Conservation (phyloP, 2,113 vertebrate species). For the Raphicerus campestris region DNA sequence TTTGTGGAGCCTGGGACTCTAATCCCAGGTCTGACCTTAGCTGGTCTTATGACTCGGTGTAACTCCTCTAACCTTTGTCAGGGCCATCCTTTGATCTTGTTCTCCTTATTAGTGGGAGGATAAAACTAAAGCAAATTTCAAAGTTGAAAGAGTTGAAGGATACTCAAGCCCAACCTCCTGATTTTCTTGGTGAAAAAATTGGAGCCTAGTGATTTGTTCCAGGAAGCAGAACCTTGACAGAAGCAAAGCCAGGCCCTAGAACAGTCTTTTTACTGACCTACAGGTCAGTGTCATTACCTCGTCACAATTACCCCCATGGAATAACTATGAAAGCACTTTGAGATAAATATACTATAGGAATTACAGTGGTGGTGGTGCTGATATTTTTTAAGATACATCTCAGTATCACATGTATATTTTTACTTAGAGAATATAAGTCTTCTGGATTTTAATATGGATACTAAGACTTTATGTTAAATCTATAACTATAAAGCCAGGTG, state of each 20-base stretch:
- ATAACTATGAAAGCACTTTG: background rate
- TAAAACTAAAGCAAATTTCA: background rate
- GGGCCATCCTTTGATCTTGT: background rate
- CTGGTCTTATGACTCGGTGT: background rate
- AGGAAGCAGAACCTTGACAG: background rate
- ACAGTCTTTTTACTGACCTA: background rate
- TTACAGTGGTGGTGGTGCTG: background rate
- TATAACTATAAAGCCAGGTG: background rate
- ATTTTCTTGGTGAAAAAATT: background rate
- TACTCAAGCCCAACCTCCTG: background rate
- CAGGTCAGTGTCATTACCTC: background rate
- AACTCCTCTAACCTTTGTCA: background rate
- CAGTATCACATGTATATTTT: background rate
- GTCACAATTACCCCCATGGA: background rate
- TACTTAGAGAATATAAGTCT: background rate
- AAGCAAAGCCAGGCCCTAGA: background rate
- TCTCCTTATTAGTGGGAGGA: background rate
- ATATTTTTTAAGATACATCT: background rate
- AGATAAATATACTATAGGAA: background rate
- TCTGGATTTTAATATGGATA: background rate
- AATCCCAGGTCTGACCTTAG: background rate
- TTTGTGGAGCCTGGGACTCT: too few relatives aligned
- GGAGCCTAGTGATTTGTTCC: background rate
- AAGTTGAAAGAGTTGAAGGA: background rate
- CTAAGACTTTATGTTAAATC: background rate